Evolutionary conservation across 1,140 invertebrate genomes (phyloP).

Genomic region (Ladona fulva): DNA sequence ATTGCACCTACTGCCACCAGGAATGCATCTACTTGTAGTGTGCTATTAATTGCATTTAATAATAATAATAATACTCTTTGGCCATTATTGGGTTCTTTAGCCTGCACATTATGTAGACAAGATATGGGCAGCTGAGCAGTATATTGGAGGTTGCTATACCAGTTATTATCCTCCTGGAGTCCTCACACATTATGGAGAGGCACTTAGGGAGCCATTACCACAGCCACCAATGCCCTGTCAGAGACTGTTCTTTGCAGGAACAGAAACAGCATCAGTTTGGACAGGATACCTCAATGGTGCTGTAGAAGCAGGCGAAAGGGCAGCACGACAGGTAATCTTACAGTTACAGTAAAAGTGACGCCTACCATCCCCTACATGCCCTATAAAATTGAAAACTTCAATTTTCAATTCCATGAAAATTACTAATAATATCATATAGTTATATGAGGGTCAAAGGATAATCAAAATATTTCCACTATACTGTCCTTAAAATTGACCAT

Average conservation of each 20-base stretch:
- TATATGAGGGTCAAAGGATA: too few relatives aligned
- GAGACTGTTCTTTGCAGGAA: conserved; percentile 42
- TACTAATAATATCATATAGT: too few relatives aligned
- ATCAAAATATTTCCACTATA: too few relatives aligned
- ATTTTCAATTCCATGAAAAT: too few relatives aligned
- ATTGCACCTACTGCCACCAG: conserved; percentile 23
- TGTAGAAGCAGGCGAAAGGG: conserved; percentile 42
- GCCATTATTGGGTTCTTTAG: conserved; percentile 6
- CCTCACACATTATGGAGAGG: conserved; percentile 23
- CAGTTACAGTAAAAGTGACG: too few relatives aligned
- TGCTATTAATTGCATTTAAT: conserved; percentile 30
- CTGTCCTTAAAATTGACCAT: too few relatives aligned
- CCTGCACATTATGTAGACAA: conserved; percentile 34
- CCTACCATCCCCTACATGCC: too few relatives aligned
- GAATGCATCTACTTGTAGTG: too few relatives aligned
- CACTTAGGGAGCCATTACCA: conserved; percentile 25
- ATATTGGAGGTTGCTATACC: conserved; percentile 34
- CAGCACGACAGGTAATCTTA: conserved; percentile 44
- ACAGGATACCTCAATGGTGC: conserved; percentile 47
- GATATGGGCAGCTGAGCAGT: conserved; percentile 34
- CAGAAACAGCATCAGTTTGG: conserved; percentile 46
- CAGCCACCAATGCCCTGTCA: conserved; percentile 1
- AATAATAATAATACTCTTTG: conserved; percentile 34
- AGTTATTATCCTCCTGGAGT: conserved; percentile 27
- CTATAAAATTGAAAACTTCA: too few relatives aligned